Evolutionary conservation across 2,113 vertebrate species (phyloP), one percentile per base, ranked within the genome.

Genomic region (Merops nubicus): DNA sequence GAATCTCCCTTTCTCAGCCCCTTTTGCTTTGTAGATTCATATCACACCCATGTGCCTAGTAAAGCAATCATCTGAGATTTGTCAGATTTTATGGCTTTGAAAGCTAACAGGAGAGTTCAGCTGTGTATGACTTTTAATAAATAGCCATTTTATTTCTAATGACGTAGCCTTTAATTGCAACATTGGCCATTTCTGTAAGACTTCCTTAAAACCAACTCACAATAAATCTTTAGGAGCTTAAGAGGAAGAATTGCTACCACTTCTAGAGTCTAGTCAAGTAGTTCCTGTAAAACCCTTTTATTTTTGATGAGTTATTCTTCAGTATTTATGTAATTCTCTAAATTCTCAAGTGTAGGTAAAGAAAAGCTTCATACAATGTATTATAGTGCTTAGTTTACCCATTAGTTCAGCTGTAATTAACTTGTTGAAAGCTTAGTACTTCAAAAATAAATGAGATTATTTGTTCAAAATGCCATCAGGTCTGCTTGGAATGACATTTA

Each of bases 401-500:
- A 94, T 96, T 97, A 97, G 96, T 92, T 97, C 93, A 96, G 75
- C 86, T 95, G 94, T 97, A 96, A 97, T 97, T 97, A 98, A 97
- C 97, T 97, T 96, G 94, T 89, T 93, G 96, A 96, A 96, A 94
- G 95, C 96, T 96, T 95, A 94, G 88, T 94, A 90, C 89, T 93
- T 98, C 92, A 95, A 96, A 98, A 98, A 97, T 98, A 98, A 98
- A 98, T 98, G 97, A 96, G 95, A 98, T 98, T 97, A 97, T 97
- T 98, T 98, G 98, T 98, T 98, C 93, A 98, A 97, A 98, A 98
- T 98, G 98, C 96, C 98, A 98, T 96, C 92, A 96, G 96, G 97
- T 96, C 97, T 96, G 92, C 97, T 96, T 94, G 89, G 90, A 97
- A 94, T 98, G 97, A 97, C 98, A 98, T 98, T 99, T 98, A 98